Evolutionary conservation across 92 coral and sea anemone genomes (phyloP), one percentile per base, ranked within the genome.

Genomic region (Epizoanthus stellaris): DNA sequence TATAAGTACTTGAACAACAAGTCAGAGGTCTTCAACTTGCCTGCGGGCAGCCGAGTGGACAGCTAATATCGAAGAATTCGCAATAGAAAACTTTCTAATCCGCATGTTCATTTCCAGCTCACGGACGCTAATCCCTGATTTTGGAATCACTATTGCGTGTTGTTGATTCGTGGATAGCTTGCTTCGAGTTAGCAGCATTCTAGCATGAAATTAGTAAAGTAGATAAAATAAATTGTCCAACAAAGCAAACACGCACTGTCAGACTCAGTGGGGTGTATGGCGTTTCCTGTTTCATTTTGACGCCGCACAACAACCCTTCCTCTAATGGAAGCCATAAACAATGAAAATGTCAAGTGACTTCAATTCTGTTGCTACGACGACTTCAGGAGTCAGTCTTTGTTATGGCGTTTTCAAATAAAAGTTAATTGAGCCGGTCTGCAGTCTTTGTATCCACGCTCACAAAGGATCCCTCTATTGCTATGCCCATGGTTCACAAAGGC

Each of bases 381-480:
- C 83, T 79, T 23, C 60, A 79, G 60, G 61, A 64, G 23, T 67
- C 70, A 12, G 6, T 79, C 72, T 62, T 79, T 79, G 83, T 79
- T 62, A 19, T 61, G 83, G 72, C 72, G 72, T 79, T 61, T 79
- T 79, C n/a, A 63, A 79, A 79, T 21, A 52, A 63, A 77, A 79
- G 72, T 79, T 79, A 79, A 79, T 79, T 79, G 83, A 79, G 72
- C 40, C 25, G 72, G 83, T 62, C 83, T 79, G 16, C 25, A n/a
- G 39, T 63, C 16, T 43, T 79, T 79, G 83, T 79, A 42, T 62
- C 14, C 56, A 20, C 43, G 17, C 60, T 79, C 71, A 79, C 83
- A 79, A 79, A 70, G 60, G 52, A 20, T 34, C 42, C 17, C 82
- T 6, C 4, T 12, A 25, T 20, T 62, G 12, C 42, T 10, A 45